A percentile compares a stretch with the other conserved stretches of the same genome.
These are phyloP conservation scores for Aurelia aurita complex sp. Pacific DNA, from an alignment of 30 jellyfish, hydroid and myxozoan species.

Conservation along the genomic window DNA sequence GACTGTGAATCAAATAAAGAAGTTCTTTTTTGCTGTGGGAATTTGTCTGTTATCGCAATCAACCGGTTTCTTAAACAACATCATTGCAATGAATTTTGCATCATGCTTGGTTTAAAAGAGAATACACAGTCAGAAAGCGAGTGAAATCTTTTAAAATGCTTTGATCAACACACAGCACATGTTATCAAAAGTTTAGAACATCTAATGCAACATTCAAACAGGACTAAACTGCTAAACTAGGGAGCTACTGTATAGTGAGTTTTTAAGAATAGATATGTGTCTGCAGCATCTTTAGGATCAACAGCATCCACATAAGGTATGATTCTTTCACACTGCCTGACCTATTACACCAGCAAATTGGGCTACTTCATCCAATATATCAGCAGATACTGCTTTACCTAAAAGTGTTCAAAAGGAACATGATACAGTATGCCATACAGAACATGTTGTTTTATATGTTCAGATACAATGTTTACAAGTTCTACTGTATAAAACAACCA, in stretches of 20 bases:
- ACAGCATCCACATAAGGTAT: slow-evolving; percentile 9
- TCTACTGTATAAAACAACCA: too few species aligned
- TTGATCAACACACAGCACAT: neutral
- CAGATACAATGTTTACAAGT: too few species aligned
- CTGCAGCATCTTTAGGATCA: slow-evolving; percentile 5
- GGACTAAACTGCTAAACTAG: neutral
- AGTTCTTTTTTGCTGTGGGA: slow-evolving; percentile 2
- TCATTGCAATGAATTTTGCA: slow-evolving; percentile 11
- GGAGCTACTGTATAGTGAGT: neutral
- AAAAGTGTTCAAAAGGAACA: too few species aligned
- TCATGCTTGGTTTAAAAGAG: neutral
- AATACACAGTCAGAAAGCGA: neutral
- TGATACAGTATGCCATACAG: too few species aligned
- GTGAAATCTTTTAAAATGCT: neutral
- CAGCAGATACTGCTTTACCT: neutral
- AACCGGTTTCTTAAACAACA: neutral
- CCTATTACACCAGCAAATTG: slow-evolving; percentile 3
- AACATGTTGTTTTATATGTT: too few species aligned
- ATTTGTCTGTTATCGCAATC: neutral
- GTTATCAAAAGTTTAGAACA: neutral
- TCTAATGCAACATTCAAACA: neutral
- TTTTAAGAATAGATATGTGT: neutral
- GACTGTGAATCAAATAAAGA: neutral
- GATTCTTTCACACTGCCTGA: slow-evolving; percentile 7
- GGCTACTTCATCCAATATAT: neutral